These are phyloP conservation scores for Dipodomys merriami DNA, from an alignment of 2,113 vertebrate species.

Conservation along the genomic window DNA sequence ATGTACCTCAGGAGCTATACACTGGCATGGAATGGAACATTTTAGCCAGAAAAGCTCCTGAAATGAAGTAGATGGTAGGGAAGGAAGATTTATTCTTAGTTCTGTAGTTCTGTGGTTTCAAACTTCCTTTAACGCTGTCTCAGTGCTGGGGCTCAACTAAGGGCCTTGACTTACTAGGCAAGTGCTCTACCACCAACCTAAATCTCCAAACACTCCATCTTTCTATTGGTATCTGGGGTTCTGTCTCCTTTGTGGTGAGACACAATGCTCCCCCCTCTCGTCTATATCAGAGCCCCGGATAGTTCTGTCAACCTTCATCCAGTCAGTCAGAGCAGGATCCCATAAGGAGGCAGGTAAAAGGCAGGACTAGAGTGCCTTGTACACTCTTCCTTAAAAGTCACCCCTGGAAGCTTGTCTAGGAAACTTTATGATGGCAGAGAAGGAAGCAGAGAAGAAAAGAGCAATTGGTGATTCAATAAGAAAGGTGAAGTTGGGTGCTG, in stretches of 20 bases:
- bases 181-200: no score
- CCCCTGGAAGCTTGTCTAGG: not conserved
- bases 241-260: not conserved
- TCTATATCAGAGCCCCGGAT: not conserved
- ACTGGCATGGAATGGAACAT: not conserved
- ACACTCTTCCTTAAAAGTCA: not conserved
- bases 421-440: not conserved
- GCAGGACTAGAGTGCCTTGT: not conserved
- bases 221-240: not conserved
- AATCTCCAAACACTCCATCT: not conserved
- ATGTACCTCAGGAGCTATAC: not conserved
- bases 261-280: accelerated
- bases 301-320: accelerated
- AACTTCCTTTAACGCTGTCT: not conserved
- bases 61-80: not conserved
- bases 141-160: no score
- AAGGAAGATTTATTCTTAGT: not conserved
- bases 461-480: not conserved
- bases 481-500: no score
- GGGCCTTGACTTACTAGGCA: no score
- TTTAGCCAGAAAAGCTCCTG: not conserved
- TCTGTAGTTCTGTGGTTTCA: not conserved
- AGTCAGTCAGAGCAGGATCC: not conserved
- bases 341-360: not conserved
- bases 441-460: not conserved